Evolutionary conservation across 35 echinoderm and acorn worm species (phyloP).

Genomic region (Heliocidaris erythrogramma): DNA sequence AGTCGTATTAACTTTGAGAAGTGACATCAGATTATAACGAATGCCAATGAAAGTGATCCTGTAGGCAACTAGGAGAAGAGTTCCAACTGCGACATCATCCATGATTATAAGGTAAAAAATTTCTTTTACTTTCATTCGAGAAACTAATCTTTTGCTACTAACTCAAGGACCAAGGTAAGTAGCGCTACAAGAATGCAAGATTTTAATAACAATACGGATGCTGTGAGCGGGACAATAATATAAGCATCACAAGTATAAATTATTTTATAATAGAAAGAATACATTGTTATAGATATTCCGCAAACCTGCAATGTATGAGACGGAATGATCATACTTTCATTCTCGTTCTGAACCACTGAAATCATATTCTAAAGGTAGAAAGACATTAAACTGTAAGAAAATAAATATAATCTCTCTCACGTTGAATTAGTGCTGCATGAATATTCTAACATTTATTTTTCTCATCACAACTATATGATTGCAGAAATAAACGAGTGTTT

Average conservation of each 20-base stretch:
- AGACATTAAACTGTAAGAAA: background rate
- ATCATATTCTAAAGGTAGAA: no score
- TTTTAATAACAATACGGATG: background rate
- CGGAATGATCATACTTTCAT: no score
- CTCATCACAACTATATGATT: background rate
- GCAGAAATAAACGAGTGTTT: constrained; percentile 62
- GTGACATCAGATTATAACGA: background rate
- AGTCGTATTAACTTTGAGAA: background rate
- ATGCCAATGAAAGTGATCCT: background rate
- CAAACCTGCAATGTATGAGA: no score
- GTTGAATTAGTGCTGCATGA: background rate
- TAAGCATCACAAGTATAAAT: no score
- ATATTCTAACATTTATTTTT: background rate
- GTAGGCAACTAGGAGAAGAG: background rate
- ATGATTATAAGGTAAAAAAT: background rate
- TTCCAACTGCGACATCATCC: background rate
- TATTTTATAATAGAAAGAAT: no score
- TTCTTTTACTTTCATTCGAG: background rate
- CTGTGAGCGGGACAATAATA: no score
- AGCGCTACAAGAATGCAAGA: background rate
- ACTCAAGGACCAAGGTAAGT: background rate
- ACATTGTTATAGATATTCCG: no score
- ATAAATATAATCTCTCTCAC: background rate
- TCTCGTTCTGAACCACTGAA: no score
- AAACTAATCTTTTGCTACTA: background rate